Percentiles rank a stretch among this genome's conserved stretches.
These are phyloP conservation scores for Drepana arcuata DNA, from an alignment of 1,140 invertebrate species.

Conservation along the genomic window DNA sequence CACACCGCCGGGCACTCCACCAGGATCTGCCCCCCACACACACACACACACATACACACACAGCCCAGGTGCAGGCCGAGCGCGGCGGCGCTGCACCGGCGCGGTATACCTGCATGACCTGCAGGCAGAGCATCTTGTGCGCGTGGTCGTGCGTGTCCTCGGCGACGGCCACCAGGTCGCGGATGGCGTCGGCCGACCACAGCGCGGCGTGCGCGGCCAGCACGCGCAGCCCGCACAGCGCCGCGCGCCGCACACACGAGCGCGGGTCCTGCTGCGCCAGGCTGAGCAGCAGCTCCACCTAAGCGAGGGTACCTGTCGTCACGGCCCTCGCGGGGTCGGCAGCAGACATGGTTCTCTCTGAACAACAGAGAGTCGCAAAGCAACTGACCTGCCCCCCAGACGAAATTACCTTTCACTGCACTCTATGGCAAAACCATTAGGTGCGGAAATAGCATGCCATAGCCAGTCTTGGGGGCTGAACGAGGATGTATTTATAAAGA, in stretches of 20 bases:
- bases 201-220: constrained; percentile 76
- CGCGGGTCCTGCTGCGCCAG: constrained; percentile 50
- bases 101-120: constrained; percentile 47
- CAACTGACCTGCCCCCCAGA: too few relatives aligned
- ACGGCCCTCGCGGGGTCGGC: too few relatives aligned
- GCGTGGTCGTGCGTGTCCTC: constrained; percentile 24
- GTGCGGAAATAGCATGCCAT: too few relatives aligned
- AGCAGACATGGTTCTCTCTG: too few relatives aligned
- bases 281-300: constrained; percentile 51
- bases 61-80: too few relatives aligned
- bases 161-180: constrained; percentile 32
- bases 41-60: too few relatives aligned
- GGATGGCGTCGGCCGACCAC: constrained; percentile 38
- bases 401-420: too few relatives aligned
- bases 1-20: constrained; percentile 50
- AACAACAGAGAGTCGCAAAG: too few relatives aligned
- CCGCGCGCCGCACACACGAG: constrained; percentile 78
- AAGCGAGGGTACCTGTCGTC: too few relatives aligned
- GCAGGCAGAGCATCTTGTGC: constrained; percentile 45
- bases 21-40: constrained; percentile 40
- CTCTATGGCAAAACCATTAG: too few relatives aligned
- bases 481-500: too few relatives aligned
- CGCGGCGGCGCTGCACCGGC: not conserved
- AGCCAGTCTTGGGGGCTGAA: too few relatives aligned
- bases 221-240: constrained; percentile 81